These are phyloP conservation scores for Rhodeus uyekii DNA, from an alignment of 2,797 vertebrate species.

Conservation along the genomic window DNA sequence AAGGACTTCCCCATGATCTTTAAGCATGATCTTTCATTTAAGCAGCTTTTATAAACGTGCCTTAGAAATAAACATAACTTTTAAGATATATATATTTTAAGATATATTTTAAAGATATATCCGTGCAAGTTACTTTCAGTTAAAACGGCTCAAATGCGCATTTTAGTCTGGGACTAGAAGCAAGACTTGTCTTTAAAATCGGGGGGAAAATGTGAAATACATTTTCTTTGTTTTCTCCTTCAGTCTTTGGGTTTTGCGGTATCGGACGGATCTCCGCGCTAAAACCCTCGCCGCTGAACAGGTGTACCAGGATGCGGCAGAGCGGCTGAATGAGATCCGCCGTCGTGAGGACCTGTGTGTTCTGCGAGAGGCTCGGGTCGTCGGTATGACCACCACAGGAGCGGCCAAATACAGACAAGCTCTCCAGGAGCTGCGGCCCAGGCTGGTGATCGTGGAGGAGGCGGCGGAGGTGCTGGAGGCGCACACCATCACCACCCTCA, in stretches of 20 bases:
- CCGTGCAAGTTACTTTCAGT: no score
- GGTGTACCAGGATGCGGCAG: conserved; percentile 80
- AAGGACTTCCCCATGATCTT: no score
- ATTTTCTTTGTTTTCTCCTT: conserved; percentile 38
- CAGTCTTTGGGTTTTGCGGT: conserved; percentile 86
- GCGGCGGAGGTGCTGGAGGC: conserved; percentile 95
- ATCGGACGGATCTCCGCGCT: conserved; percentile 75
- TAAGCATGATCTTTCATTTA: no score
- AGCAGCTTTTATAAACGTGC: no score
- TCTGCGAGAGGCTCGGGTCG: conserved; percentile 80
- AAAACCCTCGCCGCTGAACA: conserved; percentile 70
- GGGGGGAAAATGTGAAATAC: no score
- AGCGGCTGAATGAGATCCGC: conserved; percentile 83
- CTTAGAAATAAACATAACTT: no score
- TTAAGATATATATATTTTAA: no score
- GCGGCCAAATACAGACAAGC: conserved; percentile 88
- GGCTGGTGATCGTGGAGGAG: conserved; percentile 90
- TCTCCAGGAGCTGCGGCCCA: conserved; percentile 82
- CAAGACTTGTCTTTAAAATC: no score
- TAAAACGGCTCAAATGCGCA: no score
- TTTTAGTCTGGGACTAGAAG: no score
- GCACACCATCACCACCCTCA: conserved; percentile 90
- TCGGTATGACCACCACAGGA: conserved; percentile 97
- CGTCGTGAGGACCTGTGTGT: conserved; percentile 80
- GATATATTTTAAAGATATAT: no score